These are phyloP conservation scores for Hemichromis elongatus DNA, from an alignment of 2,113 vertebrate genomes.

Conservation along the genomic window DNA sequence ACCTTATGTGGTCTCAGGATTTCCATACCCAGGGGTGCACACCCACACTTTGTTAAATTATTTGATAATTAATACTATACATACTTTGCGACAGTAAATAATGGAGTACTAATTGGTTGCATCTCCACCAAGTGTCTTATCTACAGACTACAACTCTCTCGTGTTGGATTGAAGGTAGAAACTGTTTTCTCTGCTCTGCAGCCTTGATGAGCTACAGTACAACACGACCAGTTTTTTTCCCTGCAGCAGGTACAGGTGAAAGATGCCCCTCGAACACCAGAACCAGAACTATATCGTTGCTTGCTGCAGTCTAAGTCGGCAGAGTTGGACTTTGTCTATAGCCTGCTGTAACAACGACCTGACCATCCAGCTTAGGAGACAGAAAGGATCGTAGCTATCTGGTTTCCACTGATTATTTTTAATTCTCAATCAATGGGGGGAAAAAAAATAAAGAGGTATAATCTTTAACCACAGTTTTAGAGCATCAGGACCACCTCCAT, in stretches of 20 bases:
- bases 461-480: background rate
- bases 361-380: background rate
- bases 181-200: fast-evolving
- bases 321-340: background rate
- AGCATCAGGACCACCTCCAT: background rate
- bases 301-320: background rate
- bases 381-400: background rate
- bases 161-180: background rate
- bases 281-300: fast-evolving
- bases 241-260: background rate
- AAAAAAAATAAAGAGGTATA: background rate
- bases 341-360: background rate
- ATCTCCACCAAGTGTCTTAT: background rate
- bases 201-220: background rate
- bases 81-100: background rate
- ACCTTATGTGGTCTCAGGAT: background rate
- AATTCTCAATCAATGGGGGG: background rate
- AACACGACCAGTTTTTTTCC: background rate
- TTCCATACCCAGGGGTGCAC: background rate
- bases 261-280: background rate
- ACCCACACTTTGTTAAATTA: background rate
- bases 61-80: background rate
- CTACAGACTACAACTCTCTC: background rate
- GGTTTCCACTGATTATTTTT: background rate
- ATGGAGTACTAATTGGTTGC: background rate